Evolutionary conservation across 2,797 vertebrate genomes (phyloP).

Genomic region (Rallus crepitans): DNA sequence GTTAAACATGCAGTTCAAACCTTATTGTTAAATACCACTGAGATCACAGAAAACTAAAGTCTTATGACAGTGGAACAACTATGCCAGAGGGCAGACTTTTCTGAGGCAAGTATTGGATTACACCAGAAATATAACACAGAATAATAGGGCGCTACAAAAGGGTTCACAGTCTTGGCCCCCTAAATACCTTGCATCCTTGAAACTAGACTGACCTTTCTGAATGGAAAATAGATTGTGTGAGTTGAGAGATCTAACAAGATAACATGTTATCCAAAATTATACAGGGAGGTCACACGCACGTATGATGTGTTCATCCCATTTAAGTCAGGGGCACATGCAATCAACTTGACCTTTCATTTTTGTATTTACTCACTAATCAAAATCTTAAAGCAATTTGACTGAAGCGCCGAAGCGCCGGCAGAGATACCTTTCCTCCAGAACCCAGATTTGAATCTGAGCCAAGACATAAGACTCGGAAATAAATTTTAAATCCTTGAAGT

Average conservation of each 20-base stretch:
- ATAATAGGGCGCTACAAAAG: conserved; percentile 27
- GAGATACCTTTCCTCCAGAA: neutral
- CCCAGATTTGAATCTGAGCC: neutral
- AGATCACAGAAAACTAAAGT: conserved; percentile 80
- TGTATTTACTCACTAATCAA: neutral
- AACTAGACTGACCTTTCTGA: conserved; percentile 7
- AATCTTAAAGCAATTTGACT: neutral
- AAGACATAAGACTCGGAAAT: neutral
- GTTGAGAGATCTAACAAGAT: neutral
- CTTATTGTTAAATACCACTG: conserved; percentile 82
- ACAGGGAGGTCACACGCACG: neutral
- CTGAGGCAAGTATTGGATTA: conserved; percentile 53
- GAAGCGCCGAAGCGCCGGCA: neutral
- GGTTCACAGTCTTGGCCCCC: neutral
- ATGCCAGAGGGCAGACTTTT: conserved; percentile 74
- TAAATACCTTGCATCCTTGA: neutral
- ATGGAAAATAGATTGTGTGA: neutral
- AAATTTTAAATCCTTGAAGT: neutral
- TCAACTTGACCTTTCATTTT: conserved; percentile 11
- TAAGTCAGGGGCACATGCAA: neutral
- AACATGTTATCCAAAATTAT: neutral
- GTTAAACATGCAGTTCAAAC: conserved; percentile 73
- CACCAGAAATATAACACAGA: conserved; percentile 2
- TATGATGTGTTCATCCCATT: neutral
- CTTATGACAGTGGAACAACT: conserved; percentile 72